A percentile compares a stretch with the other conserved stretches of the same genome.
phyloP scores from a whole-genome alignment of 1,140 invertebrate genomes.

The Sesamia nonagrioides region DNA sequence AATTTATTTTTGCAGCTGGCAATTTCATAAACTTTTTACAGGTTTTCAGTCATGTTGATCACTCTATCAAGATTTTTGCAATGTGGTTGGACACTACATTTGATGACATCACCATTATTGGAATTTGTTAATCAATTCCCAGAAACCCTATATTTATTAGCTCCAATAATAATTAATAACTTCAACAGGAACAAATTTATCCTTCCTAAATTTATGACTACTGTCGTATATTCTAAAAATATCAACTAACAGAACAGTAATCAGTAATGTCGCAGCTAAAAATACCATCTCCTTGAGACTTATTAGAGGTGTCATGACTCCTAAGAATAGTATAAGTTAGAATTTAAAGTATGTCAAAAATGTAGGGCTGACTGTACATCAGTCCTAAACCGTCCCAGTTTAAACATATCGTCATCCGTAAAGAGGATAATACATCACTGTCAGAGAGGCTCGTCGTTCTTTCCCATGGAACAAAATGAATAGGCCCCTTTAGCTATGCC shows the following conservation, averaged over 20 bases:
- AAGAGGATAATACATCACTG: slow-evolving; percentile 60
- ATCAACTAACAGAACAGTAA: slow-evolving; percentile 11
- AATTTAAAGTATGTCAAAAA: slow-evolving; percentile 31
- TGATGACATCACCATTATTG: not conserved
- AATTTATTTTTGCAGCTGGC: no score
- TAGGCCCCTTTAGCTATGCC: slow-evolving; percentile 53
- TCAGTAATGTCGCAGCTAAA: not conserved
- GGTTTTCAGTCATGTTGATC: no score
- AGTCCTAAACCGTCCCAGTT: slow-evolving; percentile 19
- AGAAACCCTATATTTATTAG: not conserved
- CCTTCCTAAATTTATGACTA: not conserved
- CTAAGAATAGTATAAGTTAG: slow-evolving; percentile 11
- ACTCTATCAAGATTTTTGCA: no score
- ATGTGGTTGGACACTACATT: no score
- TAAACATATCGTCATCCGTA: slow-evolving; percentile 47
- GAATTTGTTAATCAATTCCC: not conserved
- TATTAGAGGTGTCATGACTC: not conserved
- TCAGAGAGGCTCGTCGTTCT: slow-evolving; percentile 46
- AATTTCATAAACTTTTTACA: no score
- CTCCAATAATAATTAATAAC: not conserved
- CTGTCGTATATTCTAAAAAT: slow-evolving; percentile 5
- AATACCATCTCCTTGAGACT: not conserved
- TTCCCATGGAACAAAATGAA: slow-evolving; percentile 62
- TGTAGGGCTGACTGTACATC: slow-evolving; percentile 27
- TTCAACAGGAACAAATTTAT: slow-evolving; percentile 3